Base-by-base conservation (phyloP, 2,888 invertebrate genomes). In the Gandaritis pyraliata region DNA sequence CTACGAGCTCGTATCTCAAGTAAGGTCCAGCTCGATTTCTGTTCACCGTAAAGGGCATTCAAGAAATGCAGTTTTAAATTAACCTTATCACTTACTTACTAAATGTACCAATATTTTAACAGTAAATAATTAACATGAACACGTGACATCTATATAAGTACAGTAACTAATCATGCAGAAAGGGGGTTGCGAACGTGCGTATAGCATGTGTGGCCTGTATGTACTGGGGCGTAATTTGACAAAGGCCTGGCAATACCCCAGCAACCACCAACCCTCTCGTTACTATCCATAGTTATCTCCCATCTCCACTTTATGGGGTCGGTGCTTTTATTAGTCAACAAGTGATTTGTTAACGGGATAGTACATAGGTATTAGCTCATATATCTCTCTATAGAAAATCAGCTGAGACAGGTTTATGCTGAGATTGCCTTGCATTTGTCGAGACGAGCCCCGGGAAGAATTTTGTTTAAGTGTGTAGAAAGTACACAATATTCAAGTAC, bases 141-240 rank as follows among this genome's bases (percentile, higher is more conserved):
- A 90, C 87, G 80, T 85, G 83, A 91, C 89, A 89, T 86, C 84
- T 89, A 88, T 89, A 88, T 83, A 74, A 68, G 72, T 79, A 83
- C 81, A 85, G 72, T 82, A 81, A 83, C 88, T 87, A 87, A 86
- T 84, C 91, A 91, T 91, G 91, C 91, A 90, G 90, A 90, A 86
- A 83, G 85, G 86, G 90, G 91, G 91, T 90, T 90, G 92, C 92
- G 91, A 91, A 91, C 91, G 91, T 88, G 87, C 88, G 82, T 83
- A n/a, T n/a, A 83, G 80, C 82, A 78, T 82, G 78, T 83, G 79
- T 83, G 78, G 76, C 82, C 77, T 81, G 76, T 77, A 79, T 81
- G 80, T 78, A 80, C 78, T 75, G 78, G 75, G 73, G 74, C 78
- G 78, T 80, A 72, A 77, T 77, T 74, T 75, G 81, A 83, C 82